These are phyloP conservation scores for Onychomys torridus DNA, from an alignment of 2,797 vertebrate species.

Conservation along the genomic window DNA sequence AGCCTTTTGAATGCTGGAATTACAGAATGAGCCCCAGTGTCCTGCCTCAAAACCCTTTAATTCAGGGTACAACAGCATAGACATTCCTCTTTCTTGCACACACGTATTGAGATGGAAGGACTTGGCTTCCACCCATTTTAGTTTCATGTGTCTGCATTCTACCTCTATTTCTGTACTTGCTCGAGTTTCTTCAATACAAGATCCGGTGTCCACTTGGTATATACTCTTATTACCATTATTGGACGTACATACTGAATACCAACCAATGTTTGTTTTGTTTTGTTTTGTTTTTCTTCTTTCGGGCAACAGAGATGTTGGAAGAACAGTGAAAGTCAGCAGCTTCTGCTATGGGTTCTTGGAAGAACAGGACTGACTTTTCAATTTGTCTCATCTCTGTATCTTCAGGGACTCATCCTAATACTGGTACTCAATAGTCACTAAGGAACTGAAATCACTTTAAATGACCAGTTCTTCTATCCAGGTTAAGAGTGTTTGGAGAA, in stretches of 20 bases:
- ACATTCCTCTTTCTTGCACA: neutral
- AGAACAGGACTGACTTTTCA: neutral
- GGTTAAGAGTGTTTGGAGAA: neutral
- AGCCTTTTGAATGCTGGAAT: neutral
- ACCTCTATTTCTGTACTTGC: too few relatives aligned
- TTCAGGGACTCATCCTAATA: neutral
- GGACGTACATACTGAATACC: neutral
- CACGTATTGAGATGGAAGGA: neutral
- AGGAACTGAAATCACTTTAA: constrained; percentile 2
- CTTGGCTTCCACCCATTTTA: neutral
- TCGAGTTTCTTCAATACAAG: neutral
- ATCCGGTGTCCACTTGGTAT: accelerated
- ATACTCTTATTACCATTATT: accelerated
- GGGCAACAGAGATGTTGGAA: accelerated
- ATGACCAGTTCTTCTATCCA: neutral
- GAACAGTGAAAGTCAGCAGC: neutral
- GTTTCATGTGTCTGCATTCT: neutral
- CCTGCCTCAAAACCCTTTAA: neutral
- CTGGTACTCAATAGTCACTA: neutral
- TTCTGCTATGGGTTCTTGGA: neutral
- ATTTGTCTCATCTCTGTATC: neutral
- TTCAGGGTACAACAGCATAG: too few relatives aligned
- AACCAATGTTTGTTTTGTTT: neutral
- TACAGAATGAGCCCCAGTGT: neutral
- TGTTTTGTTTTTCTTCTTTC: neutral